Evolutionary conservation across 2,113 vertebrate genomes (phyloP).

Genomic region (Pelecanoides urinatrix): DNA sequence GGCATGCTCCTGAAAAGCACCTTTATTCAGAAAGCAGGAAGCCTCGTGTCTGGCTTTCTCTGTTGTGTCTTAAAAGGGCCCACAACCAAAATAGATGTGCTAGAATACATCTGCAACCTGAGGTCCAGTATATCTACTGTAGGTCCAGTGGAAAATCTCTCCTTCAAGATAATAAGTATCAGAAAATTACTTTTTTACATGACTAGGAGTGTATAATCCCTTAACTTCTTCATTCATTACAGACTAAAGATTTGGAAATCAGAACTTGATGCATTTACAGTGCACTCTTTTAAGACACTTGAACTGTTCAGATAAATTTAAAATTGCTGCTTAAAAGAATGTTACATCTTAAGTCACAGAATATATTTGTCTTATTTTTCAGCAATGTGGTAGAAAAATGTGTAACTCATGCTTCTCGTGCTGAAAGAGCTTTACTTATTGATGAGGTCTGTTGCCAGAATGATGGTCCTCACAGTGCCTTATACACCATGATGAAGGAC

Average conservation of each 20-base stretch:
- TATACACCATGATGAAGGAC: slow-evolving; percentile 99
- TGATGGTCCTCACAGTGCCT: slow-evolving; percentile 96
- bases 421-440: slow-evolving; percentile 93
- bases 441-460: slow-evolving; percentile 98
- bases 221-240: background rate
- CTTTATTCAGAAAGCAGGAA: background rate
- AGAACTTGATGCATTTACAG: fast-evolving
- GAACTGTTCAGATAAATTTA: background rate
- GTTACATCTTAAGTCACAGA: background rate
- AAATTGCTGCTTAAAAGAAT: background rate
- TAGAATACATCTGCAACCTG: background rate
- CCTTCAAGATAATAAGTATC: background rate
- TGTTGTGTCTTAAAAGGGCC: background rate
- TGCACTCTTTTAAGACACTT: fast-evolving
- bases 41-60: background rate
- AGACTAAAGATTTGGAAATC: background rate
- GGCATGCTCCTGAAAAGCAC: background rate
- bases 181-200: background rate
- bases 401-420: slow-evolving; percentile 94
- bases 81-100: background rate
- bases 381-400: slow-evolving; percentile 99
- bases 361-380: background rate
- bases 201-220: background rate
- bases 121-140: background rate
- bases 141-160: background rate